phyloP scores from a whole-genome alignment of 2,113 vertebrate genomes.

The Perccottus glenii region DNA sequence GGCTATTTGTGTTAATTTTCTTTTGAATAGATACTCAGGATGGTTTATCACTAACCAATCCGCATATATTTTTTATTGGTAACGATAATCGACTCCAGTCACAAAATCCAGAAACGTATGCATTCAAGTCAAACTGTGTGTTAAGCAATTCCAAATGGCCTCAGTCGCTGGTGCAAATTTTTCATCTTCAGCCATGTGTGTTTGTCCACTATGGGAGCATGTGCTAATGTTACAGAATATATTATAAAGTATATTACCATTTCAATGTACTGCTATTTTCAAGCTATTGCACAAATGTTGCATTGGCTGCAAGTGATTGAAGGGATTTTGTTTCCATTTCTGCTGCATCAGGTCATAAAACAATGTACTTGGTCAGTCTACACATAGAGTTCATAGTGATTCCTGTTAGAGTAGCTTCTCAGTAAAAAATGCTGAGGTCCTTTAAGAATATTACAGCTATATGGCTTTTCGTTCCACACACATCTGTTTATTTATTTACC shows the following conservation, averaged over 20 bases:
- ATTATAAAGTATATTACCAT: conserved; percentile 37
- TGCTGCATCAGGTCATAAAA: conserved; percentile 61
- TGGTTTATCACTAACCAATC: conserved; percentile 47
- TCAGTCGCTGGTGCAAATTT: conserved; percentile 46
- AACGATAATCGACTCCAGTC: conserved; percentile 45
- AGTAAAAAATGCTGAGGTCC: conserved; percentile 61
- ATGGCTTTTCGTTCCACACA: conserved; percentile 60
- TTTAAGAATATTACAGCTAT: conserved; percentile 67
- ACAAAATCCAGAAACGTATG: conserved; percentile 18
- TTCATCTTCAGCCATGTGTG: conserved; percentile 44
- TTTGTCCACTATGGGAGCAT: conserved; percentile 36
- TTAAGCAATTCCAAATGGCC: conserved; percentile 62
- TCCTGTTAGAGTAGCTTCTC: conserved; percentile 69
- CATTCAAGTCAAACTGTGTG: conserved; percentile 42
- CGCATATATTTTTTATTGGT: conserved; percentile 48
- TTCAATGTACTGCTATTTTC: conserved; percentile 15
- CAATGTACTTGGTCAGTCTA: conserved; percentile 51
- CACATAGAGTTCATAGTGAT: conserved; percentile 39
- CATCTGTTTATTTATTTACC: conserved; percentile 77
- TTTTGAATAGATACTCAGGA: conserved; percentile 75
- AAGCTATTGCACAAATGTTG: conserved; percentile 35
- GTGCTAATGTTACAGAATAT: conserved; percentile 16
- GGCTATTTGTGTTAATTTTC: conserved; percentile 71
- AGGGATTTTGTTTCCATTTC: conserved; percentile 60
- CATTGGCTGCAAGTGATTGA: conserved; percentile 31